Base-by-base conservation (phyloP, 2,888 invertebrate species). In the Crematogaster levior region DNA sequence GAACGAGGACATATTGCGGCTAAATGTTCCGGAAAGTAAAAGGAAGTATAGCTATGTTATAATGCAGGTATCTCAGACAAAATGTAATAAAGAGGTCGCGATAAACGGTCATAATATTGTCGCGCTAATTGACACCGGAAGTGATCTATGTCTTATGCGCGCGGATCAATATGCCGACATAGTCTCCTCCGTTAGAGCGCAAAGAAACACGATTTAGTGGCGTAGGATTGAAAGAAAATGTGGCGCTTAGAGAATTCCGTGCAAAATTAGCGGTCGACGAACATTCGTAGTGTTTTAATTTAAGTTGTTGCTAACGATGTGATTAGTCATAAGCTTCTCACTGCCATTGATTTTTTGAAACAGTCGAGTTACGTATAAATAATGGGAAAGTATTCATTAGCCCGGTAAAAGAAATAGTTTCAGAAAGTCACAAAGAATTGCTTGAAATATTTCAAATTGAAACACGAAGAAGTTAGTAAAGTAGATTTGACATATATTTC, bases 271-370 rank as follows among this genome's bases (percentile, higher is more conserved):
- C 6, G 30, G 34, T 82, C 5, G 82, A 82, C 15, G 68, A 48
- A 15, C 21, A 61, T n/a, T 15, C n/a, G n/a, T 75, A 68, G n/a
- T n/a, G n/a, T 61, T 1, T 15, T 2, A 75, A 37, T 68, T 40
- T 18, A 21, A n/a, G 37, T 80, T 5, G 70, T 77, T 3, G 27
- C 56, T 1, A 30, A 77, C 27, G 18, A 15, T 15, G 12, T 56
- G 6, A 56, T 81, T 24, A 12, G 6, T 3, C 51, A 66, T 15
- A 51, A 27, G 18, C 37, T 81, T 7, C 27, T 81, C 7, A 34
- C 74, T 1, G 73, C 60, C 12, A 48, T 12, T 6, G 74, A 72
- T 56, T 80, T 80, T 37, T n/a, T n/a, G n/a, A n/a, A n/a, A n/a
- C n/a, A n/a, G n/a, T n/a, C n/a, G n/a, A n/a, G n/a, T n/a, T n/a